Base-by-base conservation (phyloP, 2,797 vertebrate genomes). In the Oryzias dopingdopingensis region DNA sequence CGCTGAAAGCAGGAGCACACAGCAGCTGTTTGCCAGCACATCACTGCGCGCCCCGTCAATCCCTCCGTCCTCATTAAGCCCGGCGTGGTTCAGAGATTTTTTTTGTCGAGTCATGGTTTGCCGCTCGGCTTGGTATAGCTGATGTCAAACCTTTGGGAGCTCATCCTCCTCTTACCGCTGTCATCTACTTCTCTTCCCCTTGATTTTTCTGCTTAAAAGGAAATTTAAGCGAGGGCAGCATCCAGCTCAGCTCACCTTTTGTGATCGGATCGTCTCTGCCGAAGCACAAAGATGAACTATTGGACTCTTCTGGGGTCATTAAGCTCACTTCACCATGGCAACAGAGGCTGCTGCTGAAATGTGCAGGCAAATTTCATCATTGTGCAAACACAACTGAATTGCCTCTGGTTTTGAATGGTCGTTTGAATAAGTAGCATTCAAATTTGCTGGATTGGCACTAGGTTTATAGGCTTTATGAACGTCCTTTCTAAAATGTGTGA, bases 31-130 rank as follows among this genome's bases (percentile, higher is more conserved):
- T 52, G 49, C 2, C 37, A 76, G 59, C 48, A 32, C 74, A 45
- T 67, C 65, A 59, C 48, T 18, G 56, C 52, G 2, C 23, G 18
- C 24, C 22, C 4, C 8, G 53, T 59, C 72, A 46, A 59, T 65
- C 59, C 72, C 62, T 42, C 24, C 23, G 23, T 54, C 52, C 81
- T 82, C 71, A 70, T 77, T 74, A 78, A 29, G 47, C 40, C 60
- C 51, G 37, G 18, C 61, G 22, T 13, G 52, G 55, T 82, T 74
- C 13, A 18, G 41, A 54, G 45, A 49, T 29, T 6, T 29, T 56
- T 82, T 82, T 66, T 66, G 76, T 62, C 16, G 77, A 86, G 77
- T 84, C 81, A 81, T 74, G 76, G 49, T 81, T 73, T 52, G 49
- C 59, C 46, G 65, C 63, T 65, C 12, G 13, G 52, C 13, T 50